Conservation (phyloP, 1,140 invertebrate species). For the Bombus waltoni region DNA sequence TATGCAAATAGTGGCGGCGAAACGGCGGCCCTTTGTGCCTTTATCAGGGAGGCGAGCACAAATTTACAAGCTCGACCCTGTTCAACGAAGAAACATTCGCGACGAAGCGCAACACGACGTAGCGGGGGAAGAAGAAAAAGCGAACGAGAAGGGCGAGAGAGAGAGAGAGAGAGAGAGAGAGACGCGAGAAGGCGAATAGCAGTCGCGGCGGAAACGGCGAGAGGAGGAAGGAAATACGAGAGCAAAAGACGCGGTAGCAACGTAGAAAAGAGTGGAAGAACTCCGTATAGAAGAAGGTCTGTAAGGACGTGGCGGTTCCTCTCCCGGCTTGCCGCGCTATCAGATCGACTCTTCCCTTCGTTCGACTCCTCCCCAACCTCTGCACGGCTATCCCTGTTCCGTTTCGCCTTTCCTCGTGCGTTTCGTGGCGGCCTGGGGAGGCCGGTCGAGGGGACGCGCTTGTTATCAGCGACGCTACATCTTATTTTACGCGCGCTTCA, state of each 20-base stretch:
- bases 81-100: constrained; percentile 57
- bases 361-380: constrained; percentile 43
- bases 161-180: not conserved
- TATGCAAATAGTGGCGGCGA: constrained; percentile 64
- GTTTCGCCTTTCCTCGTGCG: constrained; percentile 17
- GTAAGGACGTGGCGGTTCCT: constrained; percentile 59
- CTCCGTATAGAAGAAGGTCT: not conserved
- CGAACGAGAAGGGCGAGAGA: not conserved
- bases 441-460: constrained; percentile 50
- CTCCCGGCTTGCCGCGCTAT: constrained; percentile 56
- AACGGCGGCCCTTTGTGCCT: constrained; percentile 70
- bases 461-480: constrained; percentile 82
- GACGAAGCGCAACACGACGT: not conserved
- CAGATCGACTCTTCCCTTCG: constrained; percentile 59
- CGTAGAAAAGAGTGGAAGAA: constrained; percentile 29
- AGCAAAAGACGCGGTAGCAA: constrained; percentile 57
- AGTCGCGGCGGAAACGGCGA: not conserved
- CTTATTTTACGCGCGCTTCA: constrained; percentile 82
- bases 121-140: not conserved
- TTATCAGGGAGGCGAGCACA: constrained; percentile 74
- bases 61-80: constrained; percentile 75
- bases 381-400: constrained; percentile 14
- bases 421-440: not conserved
- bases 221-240: constrained; percentile 14
- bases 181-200: not conserved